Conservation (phyloP, 2,113 vertebrate genomes). For the Protobothrops mucrosquamatus region DNA sequence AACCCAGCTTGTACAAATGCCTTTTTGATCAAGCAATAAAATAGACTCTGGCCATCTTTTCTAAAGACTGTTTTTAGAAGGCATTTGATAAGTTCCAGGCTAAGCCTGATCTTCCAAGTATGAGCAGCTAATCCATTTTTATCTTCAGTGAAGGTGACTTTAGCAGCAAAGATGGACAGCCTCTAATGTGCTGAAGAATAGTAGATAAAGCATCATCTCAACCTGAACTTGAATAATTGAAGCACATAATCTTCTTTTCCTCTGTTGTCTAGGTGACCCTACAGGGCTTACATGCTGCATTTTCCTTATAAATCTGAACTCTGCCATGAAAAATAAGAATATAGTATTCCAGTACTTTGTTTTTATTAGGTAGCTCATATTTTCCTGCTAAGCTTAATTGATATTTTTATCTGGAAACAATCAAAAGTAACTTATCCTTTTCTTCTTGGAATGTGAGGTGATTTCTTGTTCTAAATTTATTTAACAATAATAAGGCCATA, state of each 20-base stretch:
- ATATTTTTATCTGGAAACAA: conserved; percentile 67
- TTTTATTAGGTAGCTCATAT: conserved; percentile 47
- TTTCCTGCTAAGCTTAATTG: conserved; percentile 40
- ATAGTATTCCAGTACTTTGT: conserved; percentile 55
- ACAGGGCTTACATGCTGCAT: conserved; percentile 28
- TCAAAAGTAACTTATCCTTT: conserved; percentile 58
- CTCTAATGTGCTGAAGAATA: conserved; percentile 37
- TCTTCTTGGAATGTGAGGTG: conserved; percentile 53
- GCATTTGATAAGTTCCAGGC: conserved; percentile 18
- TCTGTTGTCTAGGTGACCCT: conserved; percentile 26
- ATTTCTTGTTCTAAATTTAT: conserved; percentile 51
- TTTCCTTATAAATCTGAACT: conserved; percentile 45
- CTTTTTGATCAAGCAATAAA: conserved; percentile 46
- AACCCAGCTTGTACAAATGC: conserved; percentile 3
- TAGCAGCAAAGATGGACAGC: conserved; percentile 37
- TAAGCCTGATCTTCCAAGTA: conserved; percentile 37
- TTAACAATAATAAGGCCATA: conserved; percentile 42
- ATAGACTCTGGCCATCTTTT: conserved; percentile 34
- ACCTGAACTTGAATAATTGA: conserved; percentile 38
- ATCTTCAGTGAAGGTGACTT: conserved; percentile 40
- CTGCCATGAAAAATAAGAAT: conserved; percentile 54
- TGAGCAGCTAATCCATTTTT: conserved; percentile 37
- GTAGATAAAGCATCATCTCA: conserved; percentile 34
- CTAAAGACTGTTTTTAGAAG: conserved; percentile 8
- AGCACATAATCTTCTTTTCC: conserved; percentile 42